Percentiles rank a stretch among this genome's conserved stretches.
phyloP scores from a whole-genome alignment of 2,888 invertebrate species.

The Himalopsyche japonica region DNA sequence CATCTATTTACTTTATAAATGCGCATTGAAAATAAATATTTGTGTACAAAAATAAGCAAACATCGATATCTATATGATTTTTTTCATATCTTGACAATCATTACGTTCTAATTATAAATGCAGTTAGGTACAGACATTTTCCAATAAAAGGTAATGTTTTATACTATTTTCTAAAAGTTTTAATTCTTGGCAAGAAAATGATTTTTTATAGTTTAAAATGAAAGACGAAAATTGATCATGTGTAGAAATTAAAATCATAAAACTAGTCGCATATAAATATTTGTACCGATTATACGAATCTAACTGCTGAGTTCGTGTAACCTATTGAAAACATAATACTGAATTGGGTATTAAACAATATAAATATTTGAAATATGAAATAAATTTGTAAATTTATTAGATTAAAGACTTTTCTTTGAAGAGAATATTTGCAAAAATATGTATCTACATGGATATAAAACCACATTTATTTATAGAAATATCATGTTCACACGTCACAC shows the following conservation, averaged over 20 bases:
- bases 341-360: neutral
- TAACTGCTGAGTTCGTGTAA: neutral
- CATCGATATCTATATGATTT: slow-evolving; percentile 10
- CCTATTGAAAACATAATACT: neutral
- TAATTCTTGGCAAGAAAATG: too few species aligned
- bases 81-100: neutral
- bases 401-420: neutral
- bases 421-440: neutral
- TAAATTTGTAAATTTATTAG: neutral
- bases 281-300: neutral
- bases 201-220: too few species aligned
- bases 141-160: neutral
- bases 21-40: slow-evolving; percentile 27
- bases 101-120: slow-evolving; percentile 15
- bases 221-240: too few species aligned
- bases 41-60: slow-evolving; percentile 23
- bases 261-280: neutral
- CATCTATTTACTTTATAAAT: slow-evolving; percentile 12
- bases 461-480: neutral
- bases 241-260: neutral
- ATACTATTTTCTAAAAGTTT: neutral
- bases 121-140: slow-evolving; percentile 8
- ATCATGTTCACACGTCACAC: neutral
- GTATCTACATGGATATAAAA: neutral
- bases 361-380: too few species aligned